phyloP scores from a whole-genome alignment of 2,797 vertebrate species.

The Hafferia zeledoni region DNA sequence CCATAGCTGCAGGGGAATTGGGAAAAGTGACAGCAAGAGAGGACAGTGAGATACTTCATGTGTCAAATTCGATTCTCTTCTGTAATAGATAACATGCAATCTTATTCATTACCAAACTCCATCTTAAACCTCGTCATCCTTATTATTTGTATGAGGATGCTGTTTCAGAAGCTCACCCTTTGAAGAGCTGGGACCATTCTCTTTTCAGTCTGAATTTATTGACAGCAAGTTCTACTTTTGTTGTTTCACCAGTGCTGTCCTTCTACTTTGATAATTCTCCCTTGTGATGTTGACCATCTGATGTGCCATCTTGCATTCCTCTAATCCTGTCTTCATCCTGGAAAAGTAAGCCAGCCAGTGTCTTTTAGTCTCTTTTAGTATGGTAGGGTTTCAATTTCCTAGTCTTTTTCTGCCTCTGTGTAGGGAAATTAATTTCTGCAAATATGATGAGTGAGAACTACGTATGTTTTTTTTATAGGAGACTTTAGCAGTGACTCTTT shows the following conservation, averaged over 20 bases:
- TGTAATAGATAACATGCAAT: neutral
- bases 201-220: slow-evolving; percentile 5
- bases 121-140: neutral
- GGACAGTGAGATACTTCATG: neutral
- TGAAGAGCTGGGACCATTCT: neutral
- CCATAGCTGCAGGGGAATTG: neutral
- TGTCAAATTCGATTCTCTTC: neutral
- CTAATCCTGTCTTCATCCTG: neutral
- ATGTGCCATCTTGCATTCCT: neutral
- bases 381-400: neutral
- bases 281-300: neutral
- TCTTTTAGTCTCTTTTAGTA: neutral
- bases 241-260: neutral
- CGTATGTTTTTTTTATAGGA: neutral
- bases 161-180: neutral
- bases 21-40: slow-evolving; percentile 14
- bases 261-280: neutral
- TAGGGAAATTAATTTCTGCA: neutral
- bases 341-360: neutral
- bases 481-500: neutral
- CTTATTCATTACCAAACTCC: neutral
- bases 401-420: neutral
- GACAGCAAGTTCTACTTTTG: neutral
- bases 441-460: neutral
- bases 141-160: neutral